phyloP scores from a whole-genome alignment of 2,113 vertebrate genomes.

The Takifugu bimaculatus region DNA sequence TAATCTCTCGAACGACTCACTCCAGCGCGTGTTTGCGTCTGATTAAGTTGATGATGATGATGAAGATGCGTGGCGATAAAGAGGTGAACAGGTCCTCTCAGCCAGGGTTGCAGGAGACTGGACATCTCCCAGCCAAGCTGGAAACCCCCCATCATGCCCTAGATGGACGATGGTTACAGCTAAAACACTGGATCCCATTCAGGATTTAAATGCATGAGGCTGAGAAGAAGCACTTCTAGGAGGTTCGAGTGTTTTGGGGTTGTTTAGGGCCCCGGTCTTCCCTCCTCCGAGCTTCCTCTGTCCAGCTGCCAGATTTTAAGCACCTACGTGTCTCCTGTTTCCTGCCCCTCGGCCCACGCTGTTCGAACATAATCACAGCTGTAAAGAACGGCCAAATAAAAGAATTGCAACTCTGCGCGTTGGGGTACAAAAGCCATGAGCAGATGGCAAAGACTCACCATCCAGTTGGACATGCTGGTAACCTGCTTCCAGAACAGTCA shows the following conservation, averaged over 20 bases:
- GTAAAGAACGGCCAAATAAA: neutral
- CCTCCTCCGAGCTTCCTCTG: slow-evolving; percentile 55
- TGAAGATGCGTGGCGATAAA: no score
- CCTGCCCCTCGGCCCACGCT: slow-evolving; percentile 52
- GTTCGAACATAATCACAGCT: slow-evolving; percentile 7
- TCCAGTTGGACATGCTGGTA: no score
- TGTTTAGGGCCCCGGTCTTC: slow-evolving; percentile 41
- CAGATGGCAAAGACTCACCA: neutral
- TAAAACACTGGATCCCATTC: slow-evolving; percentile 12
- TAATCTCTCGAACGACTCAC: neutral
- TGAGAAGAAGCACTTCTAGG: neutral
- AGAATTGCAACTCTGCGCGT: neutral
- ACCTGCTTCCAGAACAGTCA: no score
- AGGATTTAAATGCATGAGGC: neutral
- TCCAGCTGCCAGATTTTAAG: slow-evolving; percentile 66
- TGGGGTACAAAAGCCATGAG: neutral
- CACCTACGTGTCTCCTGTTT: slow-evolving; percentile 60
- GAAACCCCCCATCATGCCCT: slow-evolving; percentile 4
- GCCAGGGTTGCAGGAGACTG: neutral
- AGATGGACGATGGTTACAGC: neutral
- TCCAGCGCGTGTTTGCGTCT: neutral
- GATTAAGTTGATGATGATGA: no score
- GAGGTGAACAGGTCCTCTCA: neutral
- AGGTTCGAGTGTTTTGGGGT: neutral
- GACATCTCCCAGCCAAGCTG: neutral